Percentiles rank a stretch among this genome's conserved stretches.
phyloP scores from a whole-genome alignment of 2,113 vertebrate species.

The Misgurnus anguillicaudatus region DNA sequence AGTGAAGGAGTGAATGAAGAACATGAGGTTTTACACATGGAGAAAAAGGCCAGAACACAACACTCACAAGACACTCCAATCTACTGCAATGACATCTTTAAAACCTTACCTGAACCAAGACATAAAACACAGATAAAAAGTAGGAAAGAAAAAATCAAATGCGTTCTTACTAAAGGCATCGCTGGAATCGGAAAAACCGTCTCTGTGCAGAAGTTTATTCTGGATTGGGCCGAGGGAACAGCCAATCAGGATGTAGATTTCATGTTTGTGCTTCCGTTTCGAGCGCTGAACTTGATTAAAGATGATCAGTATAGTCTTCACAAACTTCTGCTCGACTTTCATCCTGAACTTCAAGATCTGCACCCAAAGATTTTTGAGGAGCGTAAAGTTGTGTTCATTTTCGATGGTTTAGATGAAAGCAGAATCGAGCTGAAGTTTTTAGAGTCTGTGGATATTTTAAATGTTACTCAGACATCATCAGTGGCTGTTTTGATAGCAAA shows the following conservation, averaged over 20 bases:
- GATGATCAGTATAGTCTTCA: too few species aligned
- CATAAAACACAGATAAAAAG: neutral
- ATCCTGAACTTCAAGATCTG: constrained; percentile 29
- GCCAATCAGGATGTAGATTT: too few species aligned
- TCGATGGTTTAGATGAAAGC: constrained; percentile 1
- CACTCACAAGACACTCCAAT: constrained; percentile 8
- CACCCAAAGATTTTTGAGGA: neutral
- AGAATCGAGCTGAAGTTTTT: constrained; percentile 21
- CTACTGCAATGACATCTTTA: constrained; percentile 42
- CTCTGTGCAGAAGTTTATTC: too few species aligned
- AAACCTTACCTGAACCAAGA: neutral
- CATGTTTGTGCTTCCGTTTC: too few species aligned
- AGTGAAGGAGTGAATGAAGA: too few species aligned
- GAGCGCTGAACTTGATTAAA: too few species aligned
- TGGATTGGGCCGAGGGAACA: too few species aligned
- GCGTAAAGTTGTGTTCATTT: constrained; percentile 31
- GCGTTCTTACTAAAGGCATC: neutral
- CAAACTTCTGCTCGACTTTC: constrained; percentile 26
- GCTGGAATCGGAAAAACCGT: too few species aligned
- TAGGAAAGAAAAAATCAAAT: neutral
- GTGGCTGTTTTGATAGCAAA: constrained; percentile 23
- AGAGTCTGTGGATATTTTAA: neutral
- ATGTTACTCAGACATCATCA: neutral
- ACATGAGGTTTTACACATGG: too few species aligned
- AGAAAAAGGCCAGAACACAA: constrained; percentile 7